Evolutionary conservation across 2,797 vertebrate species (phyloP).

Genomic region (Arnoldichthys spilopterus): DNA sequence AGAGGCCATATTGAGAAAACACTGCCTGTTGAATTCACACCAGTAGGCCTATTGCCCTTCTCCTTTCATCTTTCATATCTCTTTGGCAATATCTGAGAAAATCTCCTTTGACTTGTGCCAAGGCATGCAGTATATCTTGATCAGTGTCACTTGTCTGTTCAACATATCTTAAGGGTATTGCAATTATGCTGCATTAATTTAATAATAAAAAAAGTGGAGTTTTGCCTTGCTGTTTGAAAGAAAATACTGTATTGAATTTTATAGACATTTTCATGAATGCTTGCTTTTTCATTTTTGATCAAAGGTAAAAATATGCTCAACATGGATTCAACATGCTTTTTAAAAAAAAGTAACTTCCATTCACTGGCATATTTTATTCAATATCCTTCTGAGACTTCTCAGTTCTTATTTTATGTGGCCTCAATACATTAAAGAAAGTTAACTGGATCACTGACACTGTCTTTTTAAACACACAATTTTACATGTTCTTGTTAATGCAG

Average conservation of each 20-base stretch:
- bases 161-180: slow-evolving; percentile 28
- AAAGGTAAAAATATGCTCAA: slow-evolving; percentile 7
- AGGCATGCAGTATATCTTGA: slow-evolving; percentile 50
- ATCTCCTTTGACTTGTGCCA: slow-evolving; percentile 39
- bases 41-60: slow-evolving; percentile 49
- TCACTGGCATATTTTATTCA: background rate
- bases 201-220: background rate
- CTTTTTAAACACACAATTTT: too few relatives aligned
- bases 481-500: too few relatives aligned
- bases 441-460: too few relatives aligned
- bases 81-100: slow-evolving; percentile 49
- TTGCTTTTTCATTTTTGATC: background rate
- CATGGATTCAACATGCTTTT: background rate
- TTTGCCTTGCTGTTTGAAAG: slow-evolving; percentile 11
- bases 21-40: slow-evolving; percentile 57
- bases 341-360: background rate
- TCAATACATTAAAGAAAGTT: too few relatives aligned
- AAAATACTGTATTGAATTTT: slow-evolving; percentile 10
- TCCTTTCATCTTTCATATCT: slow-evolving; percentile 53
- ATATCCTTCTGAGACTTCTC: background rate
- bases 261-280: slow-evolving; percentile 5
- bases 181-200: slow-evolving; percentile 35
- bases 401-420: too few relatives aligned
- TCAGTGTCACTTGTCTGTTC: slow-evolving; percentile 32
- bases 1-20: slow-evolving; percentile 57